Evolutionary conservation across 1,140 invertebrate species (phyloP).

Genomic region (Drosophila auraria): DNA sequence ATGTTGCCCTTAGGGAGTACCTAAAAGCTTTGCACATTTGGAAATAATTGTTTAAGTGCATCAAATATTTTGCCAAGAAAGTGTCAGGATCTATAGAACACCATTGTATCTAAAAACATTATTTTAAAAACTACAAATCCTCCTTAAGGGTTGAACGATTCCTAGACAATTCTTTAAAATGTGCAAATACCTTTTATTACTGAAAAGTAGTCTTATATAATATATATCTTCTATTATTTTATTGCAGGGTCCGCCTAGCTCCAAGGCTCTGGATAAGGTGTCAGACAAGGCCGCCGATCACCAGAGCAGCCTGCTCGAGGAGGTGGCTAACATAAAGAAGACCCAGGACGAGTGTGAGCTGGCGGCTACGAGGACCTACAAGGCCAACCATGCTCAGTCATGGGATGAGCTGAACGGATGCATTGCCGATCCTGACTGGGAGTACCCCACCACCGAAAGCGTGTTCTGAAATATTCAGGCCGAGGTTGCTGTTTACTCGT

Average conservation of each 20-base stretch:
- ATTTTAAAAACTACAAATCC: too few relatives aligned
- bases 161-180: too few relatives aligned
- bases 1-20: too few relatives aligned
- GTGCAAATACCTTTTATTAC: too few relatives aligned
- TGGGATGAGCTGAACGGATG: not conserved
- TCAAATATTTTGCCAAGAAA: too few relatives aligned
- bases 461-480: not conserved
- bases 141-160: too few relatives aligned
- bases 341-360: not conserved
- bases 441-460: slow-evolving; percentile 3
- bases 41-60: too few relatives aligned
- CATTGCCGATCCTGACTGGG: slow-evolving; percentile 4
- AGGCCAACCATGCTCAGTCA: slow-evolving; percentile 7
- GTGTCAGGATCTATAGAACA: too few relatives aligned
- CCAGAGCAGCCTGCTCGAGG: not conserved
- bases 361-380: slow-evolving; percentile 2
- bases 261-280: not conserved
- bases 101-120: too few relatives aligned
- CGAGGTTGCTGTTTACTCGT: not conserved
- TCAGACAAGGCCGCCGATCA: slow-evolving; percentile 10
- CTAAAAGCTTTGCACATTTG: too few relatives aligned
- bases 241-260: slow-evolving; percentile 3
- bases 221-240: too few relatives aligned
- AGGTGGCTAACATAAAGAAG: not conserved
- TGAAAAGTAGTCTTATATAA: too few relatives aligned